A percentile compares a stretch with the other conserved stretches of the same genome.
These are phyloP conservation scores for Trimorus sp. DNA, from an alignment of 2,888 invertebrate species.

Conservation along the genomic window DNA sequence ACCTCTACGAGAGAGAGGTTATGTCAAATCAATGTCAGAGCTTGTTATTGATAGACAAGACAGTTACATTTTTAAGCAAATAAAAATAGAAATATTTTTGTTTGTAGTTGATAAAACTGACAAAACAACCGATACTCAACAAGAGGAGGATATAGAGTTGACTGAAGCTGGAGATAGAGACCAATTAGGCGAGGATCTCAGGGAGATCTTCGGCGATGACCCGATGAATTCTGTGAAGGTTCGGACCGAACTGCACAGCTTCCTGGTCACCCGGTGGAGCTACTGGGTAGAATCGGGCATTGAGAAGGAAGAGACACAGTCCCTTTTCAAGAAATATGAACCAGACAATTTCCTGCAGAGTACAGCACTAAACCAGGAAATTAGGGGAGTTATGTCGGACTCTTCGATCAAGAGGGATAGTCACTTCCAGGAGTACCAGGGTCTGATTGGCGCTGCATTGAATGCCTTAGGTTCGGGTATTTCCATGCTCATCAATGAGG, in stretches of 20 bases:
- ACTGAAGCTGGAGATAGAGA: too few species aligned
- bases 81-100: too few species aligned
- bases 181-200: constrained; percentile 6
- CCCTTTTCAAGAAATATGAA: constrained; percentile 24
- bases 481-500: constrained; percentile 14
- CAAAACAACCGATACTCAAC: too few species aligned
- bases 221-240: constrained; percentile 13
- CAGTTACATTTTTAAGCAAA: too few species aligned
- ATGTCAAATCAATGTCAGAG: too few species aligned
- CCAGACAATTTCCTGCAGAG: constrained; percentile 17
- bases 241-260: not conserved
- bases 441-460: constrained; percentile 26
- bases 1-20: too few species aligned
- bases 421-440: constrained; percentile 26
- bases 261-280: constrained; percentile 16
- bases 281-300: constrained; percentile 15
- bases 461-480: constrained; percentile 25
- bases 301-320: constrained; percentile 11
- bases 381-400: constrained; percentile 17
- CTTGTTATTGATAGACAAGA: not conserved
- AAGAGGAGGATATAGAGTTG: too few species aligned
- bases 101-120: too few species aligned
- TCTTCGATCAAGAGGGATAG: constrained; percentile 29
- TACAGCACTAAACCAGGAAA: constrained; percentile 14
- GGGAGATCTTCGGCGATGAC: constrained; percentile 26